phyloP scores from a whole-genome alignment of 2,113 vertebrate species.

The Echinops telfairi region DNA sequence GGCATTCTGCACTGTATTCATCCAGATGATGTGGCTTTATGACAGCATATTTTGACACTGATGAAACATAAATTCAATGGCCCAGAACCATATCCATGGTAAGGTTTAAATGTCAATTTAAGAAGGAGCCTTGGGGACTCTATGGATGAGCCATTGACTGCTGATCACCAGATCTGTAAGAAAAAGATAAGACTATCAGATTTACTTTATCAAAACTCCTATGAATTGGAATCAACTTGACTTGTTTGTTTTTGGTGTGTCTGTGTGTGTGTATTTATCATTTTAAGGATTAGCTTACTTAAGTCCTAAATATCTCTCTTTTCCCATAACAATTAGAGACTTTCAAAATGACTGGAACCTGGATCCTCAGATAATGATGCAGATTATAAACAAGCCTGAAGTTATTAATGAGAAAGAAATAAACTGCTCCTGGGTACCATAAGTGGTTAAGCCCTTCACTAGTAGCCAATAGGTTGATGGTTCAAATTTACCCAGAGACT shows the following conservation, averaged over 20 bases:
- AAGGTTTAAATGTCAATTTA: too few species aligned
- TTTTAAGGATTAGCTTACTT: too few species aligned
- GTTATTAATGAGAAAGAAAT: neutral
- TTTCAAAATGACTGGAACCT: neutral
- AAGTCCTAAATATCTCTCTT: neutral
- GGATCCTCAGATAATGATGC: neutral
- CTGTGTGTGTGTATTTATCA: too few species aligned
- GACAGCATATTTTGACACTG: neutral
- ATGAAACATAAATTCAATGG: neutral
- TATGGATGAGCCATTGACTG: too few species aligned
- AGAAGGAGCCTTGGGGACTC: too few species aligned
- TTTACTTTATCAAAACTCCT: too few species aligned
- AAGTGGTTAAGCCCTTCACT: neutral
- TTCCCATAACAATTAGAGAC: neutral
- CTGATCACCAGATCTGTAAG: too few species aligned
- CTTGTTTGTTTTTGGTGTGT: too few species aligned
- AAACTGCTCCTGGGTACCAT: neutral
- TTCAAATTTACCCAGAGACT: neutral
- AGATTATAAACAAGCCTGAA: neutral
- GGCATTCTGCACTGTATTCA: neutral
- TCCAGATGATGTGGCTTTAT: neutral
- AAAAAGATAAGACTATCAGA: too few species aligned
- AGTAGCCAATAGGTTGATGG: neutral
- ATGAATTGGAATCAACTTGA: too few species aligned
- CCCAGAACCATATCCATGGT: neutral